Evolutionary conservation across 2,888 invertebrate species (phyloP).

Genomic region (Lottia gigantea): DNA sequence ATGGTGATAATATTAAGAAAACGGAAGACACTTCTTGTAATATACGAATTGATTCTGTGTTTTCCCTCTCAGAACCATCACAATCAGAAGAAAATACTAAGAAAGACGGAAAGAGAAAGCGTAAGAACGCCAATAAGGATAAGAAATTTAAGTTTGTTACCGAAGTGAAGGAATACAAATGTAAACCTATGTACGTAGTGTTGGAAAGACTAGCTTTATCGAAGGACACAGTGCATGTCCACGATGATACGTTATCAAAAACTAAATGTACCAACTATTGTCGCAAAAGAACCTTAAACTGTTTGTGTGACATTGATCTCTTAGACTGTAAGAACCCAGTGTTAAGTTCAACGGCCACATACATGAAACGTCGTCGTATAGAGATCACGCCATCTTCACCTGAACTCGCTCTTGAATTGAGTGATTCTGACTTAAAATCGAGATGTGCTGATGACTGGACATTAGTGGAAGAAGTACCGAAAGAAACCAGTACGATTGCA

Average conservation of each 20-base stretch:
- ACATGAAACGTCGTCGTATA: too few relatives aligned
- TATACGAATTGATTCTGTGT: slow-evolving; percentile 20
- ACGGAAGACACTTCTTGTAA: slow-evolving; percentile 10
- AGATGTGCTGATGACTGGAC: too few relatives aligned
- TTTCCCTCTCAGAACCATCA: slow-evolving; percentile 14
- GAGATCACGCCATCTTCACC: too few relatives aligned
- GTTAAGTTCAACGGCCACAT: neutral
- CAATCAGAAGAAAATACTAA: neutral
- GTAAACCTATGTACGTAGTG: slow-evolving; percentile 19
- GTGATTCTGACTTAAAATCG: too few relatives aligned
- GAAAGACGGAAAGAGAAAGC: neutral
- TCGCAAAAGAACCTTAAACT: slow-evolving; percentile 18
- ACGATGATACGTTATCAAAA: neutral
- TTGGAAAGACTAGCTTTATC: slow-evolving; percentile 6
- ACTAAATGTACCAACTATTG: slow-evolving; percentile 17
- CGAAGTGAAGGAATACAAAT: slow-evolving; percentile 16
- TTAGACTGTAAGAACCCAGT: slow-evolving; percentile 12
- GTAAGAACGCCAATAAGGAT: neutral
- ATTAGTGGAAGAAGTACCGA: too few relatives aligned
- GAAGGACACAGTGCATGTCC: neutral
- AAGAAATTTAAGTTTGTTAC: neutral
- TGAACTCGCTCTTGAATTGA: too few relatives aligned
- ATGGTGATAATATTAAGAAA: too few relatives aligned
- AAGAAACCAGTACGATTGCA: too few relatives aligned
- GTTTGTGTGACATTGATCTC: slow-evolving; percentile 15